These are phyloP conservation scores for Blennius ocellaris DNA, from an alignment of 2,113 vertebrate genomes.

Conservation along the genomic window DNA sequence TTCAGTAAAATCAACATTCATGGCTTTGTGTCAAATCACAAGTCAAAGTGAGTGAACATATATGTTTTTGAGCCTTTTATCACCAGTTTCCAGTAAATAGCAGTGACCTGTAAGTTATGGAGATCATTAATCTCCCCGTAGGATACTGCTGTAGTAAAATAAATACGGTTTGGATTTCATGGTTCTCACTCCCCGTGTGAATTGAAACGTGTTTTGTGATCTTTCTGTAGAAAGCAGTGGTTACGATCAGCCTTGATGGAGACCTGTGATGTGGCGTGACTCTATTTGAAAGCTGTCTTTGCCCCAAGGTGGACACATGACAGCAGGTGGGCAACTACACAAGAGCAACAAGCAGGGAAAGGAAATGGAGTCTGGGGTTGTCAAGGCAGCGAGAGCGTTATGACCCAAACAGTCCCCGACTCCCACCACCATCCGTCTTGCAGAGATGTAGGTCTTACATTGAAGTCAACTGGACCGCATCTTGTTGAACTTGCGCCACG, in stretches of 20 bases:
- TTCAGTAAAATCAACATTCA: too few relatives aligned
- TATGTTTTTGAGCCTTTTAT: slow-evolving; percentile 4
- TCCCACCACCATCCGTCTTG: slow-evolving; percentile 20
- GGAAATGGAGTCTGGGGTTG: slow-evolving; percentile 72
- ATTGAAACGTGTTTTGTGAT: slow-evolving; percentile 32
- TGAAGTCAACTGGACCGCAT: slow-evolving; percentile 47
- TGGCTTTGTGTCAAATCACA: too few relatives aligned
- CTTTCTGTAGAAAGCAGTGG: slow-evolving; percentile 22
- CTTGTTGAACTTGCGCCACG: slow-evolving; percentile 63
- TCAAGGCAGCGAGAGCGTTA: slow-evolving; percentile 65
- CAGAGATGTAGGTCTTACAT: slow-evolving; percentile 35
- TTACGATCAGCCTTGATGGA: slow-evolving; percentile 38
- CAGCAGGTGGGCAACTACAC: slow-evolving; percentile 72
- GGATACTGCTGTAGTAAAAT: slow-evolving; percentile 31
- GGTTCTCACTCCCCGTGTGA: slow-evolving; percentile 5
- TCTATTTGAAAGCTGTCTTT: slow-evolving; percentile 53
- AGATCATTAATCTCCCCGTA: slow-evolving; percentile 6
- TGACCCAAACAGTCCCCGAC: slow-evolving; percentile 69
- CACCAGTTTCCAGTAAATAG: slow-evolving; percentile 15
- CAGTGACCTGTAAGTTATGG: slow-evolving; percentile 13
- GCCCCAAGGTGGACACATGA: slow-evolving; percentile 39
- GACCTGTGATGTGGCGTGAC: slow-evolving; percentile 33
- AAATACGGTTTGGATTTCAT: slow-evolving; percentile 10
- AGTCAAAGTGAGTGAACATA: too few relatives aligned
- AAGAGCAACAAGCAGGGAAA: slow-evolving; percentile 58